Base-by-base conservation (phyloP, 2,797 vertebrate genomes). In the Knipowitschia caucasica region DNA sequence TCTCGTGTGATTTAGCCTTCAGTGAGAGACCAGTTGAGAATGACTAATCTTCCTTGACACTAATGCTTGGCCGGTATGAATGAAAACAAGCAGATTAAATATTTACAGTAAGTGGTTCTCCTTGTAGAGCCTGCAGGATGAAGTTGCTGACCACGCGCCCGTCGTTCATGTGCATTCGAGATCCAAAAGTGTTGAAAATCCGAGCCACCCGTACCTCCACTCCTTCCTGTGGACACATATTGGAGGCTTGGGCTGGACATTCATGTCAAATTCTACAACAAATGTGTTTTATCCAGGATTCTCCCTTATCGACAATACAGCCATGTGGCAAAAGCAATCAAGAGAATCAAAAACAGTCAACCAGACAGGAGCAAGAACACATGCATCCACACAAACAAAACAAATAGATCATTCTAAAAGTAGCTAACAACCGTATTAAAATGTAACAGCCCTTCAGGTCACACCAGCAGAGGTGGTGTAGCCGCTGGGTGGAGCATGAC, bases 81-180 rank as follows among this genome's bases (percentile, higher is more conserved):
- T 30, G 17, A 20, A 30, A 31, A 31, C 24, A 35, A 24, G 12
- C 40, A 31, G 42, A 55, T 43, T 8, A 43, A 26, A 49, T 44
- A 79, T 93, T 14, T 84, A 98, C 95, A 30, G 96, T 99, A 69
- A 99, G 91, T 0, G 94, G 92, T 75, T 99, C 96, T 71, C 94
- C 94, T 64, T 99, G 97, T 0, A 99, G 92, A 14, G 96, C 96
- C 75, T 99, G 97, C 51, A 99, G 87, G 82, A 99, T 96, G 81
- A 99, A 99, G 86, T 99, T 99, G 83, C 97, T 99, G 86, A 99
- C 97, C 18, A 99, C 97, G 17, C 97, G 91, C 14, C 97, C 97
- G 0, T 99, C 97, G 0, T 99, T 98, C 97, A 99, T 99, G 82
- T 99, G 97, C 97, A 99, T 99, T 23, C 97, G 89, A 11, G 96